A percentile compares a stretch with the other conserved stretches of the same genome.
Evolutionary conservation across 2,113 vertebrate genomes (phyloP).

Genomic region (Xenopus tropicalis): UCB_Xtro_10.0 CM004447.2:128341501-128342000

Average conservation of each 20-base stretch:
- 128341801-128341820: constrained; percentile 26
- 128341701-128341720: no score
- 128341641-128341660: no score
- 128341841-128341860: constrained; percentile 20
- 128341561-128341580: no score
- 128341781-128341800: constrained; percentile 18
- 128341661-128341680: no score
- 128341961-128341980: background rate
- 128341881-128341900: constrained; percentile 40
- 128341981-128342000: no score
- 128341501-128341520: no score
- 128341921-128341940: constrained; percentile 35
- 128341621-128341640: no score
- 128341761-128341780: constrained; percentile 11
- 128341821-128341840: constrained; percentile 32
- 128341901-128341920: constrained; percentile 33
- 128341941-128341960: constrained; percentile 40
- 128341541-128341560: no score
- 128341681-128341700: background rate
- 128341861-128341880: constrained; percentile 40
- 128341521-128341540: no score
- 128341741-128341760: constrained; percentile 1
- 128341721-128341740: background rate
- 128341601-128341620: no score
- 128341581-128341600: no score